Conservation (phyloP, 2,888 invertebrate species). For the Drosophila affinis region DNA sequence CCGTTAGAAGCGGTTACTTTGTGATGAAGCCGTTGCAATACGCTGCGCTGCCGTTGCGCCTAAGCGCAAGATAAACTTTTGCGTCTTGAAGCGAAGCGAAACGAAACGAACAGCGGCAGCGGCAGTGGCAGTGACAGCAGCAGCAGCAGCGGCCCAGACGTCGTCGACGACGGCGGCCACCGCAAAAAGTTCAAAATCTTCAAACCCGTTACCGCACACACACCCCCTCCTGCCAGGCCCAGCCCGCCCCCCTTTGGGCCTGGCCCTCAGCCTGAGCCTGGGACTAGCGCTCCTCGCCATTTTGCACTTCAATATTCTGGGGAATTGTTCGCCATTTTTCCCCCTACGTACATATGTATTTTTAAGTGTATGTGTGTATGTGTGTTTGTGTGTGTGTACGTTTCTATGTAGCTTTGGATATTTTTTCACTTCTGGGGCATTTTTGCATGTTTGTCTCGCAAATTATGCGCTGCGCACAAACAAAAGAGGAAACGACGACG, state of each 20-base stretch:
- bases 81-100: slow-evolving; percentile 65
- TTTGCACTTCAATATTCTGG: slow-evolving; percentile 67
- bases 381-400: slow-evolving; percentile 12
- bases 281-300: slow-evolving; percentile 51
- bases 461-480: slow-evolving; percentile 77
- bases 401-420: slow-evolving; percentile 57
- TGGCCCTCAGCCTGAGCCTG: slow-evolving; percentile 11
- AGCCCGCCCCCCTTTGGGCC: slow-evolving; percentile 14
- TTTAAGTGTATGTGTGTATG: slow-evolving; percentile 3
- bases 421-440: slow-evolving; percentile 59
- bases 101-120: slow-evolving; percentile 5
- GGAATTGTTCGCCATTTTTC: slow-evolving; percentile 64
- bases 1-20: slow-evolving; percentile 33
- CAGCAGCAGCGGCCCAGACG: slow-evolving; percentile 25
- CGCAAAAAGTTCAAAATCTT: slow-evolving; percentile 44
- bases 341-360: slow-evolving; percentile 35
- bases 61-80: slow-evolving; percentile 70
- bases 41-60: slow-evolving; percentile 47
- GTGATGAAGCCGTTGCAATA: slow-evolving; percentile 52
- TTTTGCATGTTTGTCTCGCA: slow-evolving; percentile 77
- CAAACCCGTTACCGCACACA: slow-evolving; percentile 22
- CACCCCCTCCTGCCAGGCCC: not conserved
- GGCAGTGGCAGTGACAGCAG: too few species aligned
- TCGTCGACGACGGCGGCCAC: slow-evolving; percentile 18
- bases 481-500: slow-evolving; percentile 67